Evolutionary conservation across 2,888 invertebrate genomes (phyloP), one percentile per base, ranked within the genome.

Genomic region (Euphydryas editha): DNA sequence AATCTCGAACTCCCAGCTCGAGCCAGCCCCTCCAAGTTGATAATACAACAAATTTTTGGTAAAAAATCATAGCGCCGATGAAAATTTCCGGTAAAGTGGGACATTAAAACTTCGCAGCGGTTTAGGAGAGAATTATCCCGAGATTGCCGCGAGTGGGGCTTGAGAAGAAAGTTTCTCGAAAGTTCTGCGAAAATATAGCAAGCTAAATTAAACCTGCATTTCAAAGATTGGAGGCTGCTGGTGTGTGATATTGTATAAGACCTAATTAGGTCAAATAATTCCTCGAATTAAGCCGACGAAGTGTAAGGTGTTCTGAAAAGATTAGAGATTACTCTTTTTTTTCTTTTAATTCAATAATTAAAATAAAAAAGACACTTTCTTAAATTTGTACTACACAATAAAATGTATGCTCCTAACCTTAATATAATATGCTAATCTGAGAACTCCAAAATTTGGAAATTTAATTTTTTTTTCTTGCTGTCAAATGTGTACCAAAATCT

Each of bases 41-140:
- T 36, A 36, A 36, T 36, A 36, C 36, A 66, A 64, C 60, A 58
- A 59, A 55, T 70, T 62, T 65, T 44, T 42, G 17, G 20, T 49
- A 62, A 62, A 64, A 67, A 59, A 58, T 49, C 60, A 24, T 58
- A 36, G 15, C 44, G 17, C 42, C 20, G 39, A 68, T 73, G 73
- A 78, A 80, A 77, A 80, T 78, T 76, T 69, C 71, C 71, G 74
- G 77, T 57, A 75, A 81, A 80, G 74, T 80, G 75, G 77, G 75
- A 79, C 82, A 81, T 86, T 84, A 82, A 84, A 88, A 87, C 81
- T 86, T 87, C 80, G 72, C 75, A 75, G 77, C 74, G 79, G 78
- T 78, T 76, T 78, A 77, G 75, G 68, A 65, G 78, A 77, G 84
- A 82, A 83, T 84, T 83, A 83, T 83, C 79, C 78, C 63, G 74